Conservation (phyloP, 2,888 invertebrate species). For the Hypselothyrea guttata region DNA sequence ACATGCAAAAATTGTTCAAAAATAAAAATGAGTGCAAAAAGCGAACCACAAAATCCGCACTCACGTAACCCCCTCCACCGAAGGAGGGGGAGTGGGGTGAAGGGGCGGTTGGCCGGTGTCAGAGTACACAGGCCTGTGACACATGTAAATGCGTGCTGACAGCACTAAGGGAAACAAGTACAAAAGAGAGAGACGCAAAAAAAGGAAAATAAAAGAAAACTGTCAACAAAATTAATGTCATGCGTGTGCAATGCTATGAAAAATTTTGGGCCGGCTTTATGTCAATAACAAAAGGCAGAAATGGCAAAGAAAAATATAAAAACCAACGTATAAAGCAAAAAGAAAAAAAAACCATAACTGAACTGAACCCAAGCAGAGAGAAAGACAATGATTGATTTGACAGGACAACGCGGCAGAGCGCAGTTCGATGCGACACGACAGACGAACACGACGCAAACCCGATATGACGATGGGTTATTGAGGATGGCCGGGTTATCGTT, state of each 20-base stretch:
- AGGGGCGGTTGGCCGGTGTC: slow-evolving; percentile 9
- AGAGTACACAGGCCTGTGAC: slow-evolving; percentile 43
- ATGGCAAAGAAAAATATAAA: slow-evolving; percentile 9
- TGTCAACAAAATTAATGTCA: slow-evolving; percentile 81
- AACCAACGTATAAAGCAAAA: not conserved
- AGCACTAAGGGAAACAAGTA: slow-evolving; percentile 58
- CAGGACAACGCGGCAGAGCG: slow-evolving; percentile 62
- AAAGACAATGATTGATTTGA: slow-evolving; percentile 81
- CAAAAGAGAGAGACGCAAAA: slow-evolving; percentile 39
- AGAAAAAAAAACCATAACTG: not conserved
- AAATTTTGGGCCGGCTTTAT: slow-evolving; percentile 80
- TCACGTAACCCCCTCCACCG: slow-evolving; percentile 24
- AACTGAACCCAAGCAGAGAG: slow-evolving; percentile 30
- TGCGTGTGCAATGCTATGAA: slow-evolving; percentile 80
- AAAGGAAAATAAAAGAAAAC: slow-evolving; percentile 76
- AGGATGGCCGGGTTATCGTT: slow-evolving; percentile 17
- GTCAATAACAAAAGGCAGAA: slow-evolving; percentile 77
- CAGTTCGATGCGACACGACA: slow-evolving; percentile 23
- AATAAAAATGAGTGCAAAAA: slow-evolving; percentile 21
- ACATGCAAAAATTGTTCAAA: not conserved
- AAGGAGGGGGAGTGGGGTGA: not conserved
- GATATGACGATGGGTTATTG: slow-evolving; percentile 28
- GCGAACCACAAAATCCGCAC: slow-evolving; percentile 52
- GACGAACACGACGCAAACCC: slow-evolving; percentile 4
- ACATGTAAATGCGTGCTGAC: slow-evolving; percentile 78